Evolutionary conservation across 2,888 invertebrate genomes (phyloP).

Genomic region (Anticlea derivata): DNA sequence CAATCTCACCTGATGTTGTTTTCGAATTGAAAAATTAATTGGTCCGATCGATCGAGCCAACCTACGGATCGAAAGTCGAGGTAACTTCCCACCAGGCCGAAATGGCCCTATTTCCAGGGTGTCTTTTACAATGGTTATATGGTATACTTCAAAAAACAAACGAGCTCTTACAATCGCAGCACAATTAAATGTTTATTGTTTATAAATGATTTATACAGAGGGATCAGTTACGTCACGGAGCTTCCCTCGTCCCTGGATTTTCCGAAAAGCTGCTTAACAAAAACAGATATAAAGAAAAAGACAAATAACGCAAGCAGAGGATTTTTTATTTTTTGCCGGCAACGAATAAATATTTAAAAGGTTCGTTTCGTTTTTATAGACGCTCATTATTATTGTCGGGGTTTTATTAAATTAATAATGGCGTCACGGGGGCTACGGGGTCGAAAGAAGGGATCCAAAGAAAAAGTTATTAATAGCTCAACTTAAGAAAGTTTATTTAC

Average conservation of each 20-base stretch:
- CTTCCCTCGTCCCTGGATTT: conserved; percentile 47
- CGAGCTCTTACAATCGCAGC: conserved; percentile 25
- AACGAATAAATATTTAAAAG: conserved; percentile 63
- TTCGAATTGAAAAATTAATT: too few relatives aligned
- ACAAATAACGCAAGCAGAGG: conserved; percentile 56
- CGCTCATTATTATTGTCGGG: conserved; percentile 53
- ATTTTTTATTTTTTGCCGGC: conserved; percentile 47
- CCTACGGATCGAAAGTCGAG: too few relatives aligned
- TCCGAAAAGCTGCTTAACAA: conserved; percentile 54
- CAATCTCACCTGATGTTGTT: too few relatives aligned
- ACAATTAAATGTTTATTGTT: conserved; percentile 48
- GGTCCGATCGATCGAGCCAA: too few relatives aligned
- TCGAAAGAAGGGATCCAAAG: neutral
- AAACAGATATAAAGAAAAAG: conserved; percentile 61
- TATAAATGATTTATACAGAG: conserved; percentile 59
- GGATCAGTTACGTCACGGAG: conserved; percentile 45
- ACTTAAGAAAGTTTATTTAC: too few relatives aligned
- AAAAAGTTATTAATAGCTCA: neutral
- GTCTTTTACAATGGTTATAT: too few relatives aligned
- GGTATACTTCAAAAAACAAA: too few relatives aligned
- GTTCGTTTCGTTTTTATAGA: conserved; percentile 50
- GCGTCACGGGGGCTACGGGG: conserved; percentile 14
- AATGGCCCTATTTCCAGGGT: too few relatives aligned
- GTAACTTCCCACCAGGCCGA: too few relatives aligned
- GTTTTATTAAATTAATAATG: conserved; percentile 54